phyloP scores from a whole-genome alignment of 2,797 vertebrate species.

The Eulemur albifrons region DNA sequence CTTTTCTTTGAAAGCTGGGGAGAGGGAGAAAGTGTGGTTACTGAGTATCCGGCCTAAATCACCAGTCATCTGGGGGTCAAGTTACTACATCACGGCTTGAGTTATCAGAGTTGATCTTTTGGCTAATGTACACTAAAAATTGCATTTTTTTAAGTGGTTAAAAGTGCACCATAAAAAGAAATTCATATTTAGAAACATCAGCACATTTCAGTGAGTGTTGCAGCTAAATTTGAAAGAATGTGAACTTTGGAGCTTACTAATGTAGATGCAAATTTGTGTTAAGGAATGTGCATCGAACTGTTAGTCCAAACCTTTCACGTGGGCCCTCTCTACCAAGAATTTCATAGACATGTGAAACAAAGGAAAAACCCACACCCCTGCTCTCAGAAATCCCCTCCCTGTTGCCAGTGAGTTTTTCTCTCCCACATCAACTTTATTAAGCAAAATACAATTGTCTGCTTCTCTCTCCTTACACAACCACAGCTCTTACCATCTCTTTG shows the following conservation, averaged over 20 bases:
- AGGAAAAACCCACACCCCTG: background rate
- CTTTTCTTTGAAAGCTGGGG: background rate
- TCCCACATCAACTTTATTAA: background rate
- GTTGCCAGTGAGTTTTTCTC: background rate
- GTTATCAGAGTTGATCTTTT: background rate
- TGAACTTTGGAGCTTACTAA: conserved; percentile 38
- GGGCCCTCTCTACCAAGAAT: background rate
- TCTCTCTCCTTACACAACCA: background rate
- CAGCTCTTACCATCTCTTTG: background rate
- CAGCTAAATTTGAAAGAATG: conserved; percentile 30
- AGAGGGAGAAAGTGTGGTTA: background rate
- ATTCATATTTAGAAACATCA: conserved; percentile 26
- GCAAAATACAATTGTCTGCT: background rate
- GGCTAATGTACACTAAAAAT: background rate
- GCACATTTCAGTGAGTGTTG: background rate
- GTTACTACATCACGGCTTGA: background rate
- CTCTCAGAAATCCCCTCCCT: background rate
- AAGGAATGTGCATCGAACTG: background rate
- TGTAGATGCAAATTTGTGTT: background rate
- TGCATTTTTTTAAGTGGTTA: background rate
- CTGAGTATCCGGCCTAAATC: background rate
- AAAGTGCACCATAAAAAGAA: background rate
- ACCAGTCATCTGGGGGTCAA: background rate
- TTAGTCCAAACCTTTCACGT: background rate
- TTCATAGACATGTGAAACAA: background rate